These are phyloP conservation scores for Drosophila dunni DNA, from an alignment of 1,140 invertebrate species.

Conservation along the genomic window DNA sequence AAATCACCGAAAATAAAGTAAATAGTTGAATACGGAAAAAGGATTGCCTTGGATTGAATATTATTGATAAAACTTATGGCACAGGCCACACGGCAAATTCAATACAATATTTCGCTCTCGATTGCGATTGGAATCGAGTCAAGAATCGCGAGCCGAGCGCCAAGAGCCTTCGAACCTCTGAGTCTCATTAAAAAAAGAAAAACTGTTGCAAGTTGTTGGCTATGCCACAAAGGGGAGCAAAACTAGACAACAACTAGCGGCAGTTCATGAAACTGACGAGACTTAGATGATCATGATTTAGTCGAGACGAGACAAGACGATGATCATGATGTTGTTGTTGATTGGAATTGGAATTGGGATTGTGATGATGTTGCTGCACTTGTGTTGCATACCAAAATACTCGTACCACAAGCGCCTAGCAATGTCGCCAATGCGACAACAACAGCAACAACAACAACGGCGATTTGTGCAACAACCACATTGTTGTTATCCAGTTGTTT, in stretches of 20 bases:
- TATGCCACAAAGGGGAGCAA: constrained; percentile 48
- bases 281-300: constrained; percentile 67
- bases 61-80: constrained; percentile 82
- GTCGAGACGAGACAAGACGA: constrained; percentile 34
- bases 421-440: constrained; percentile 65
- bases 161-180: not conserved
- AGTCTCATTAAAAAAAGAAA: constrained; percentile 36
- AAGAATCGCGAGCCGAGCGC: not conserved
- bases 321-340: constrained; percentile 51
- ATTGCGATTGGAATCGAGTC: not conserved
- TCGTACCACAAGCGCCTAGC: constrained; percentile 62
- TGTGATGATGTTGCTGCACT: constrained; percentile 68
- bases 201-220: constrained; percentile 34
- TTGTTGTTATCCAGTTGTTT: constrained; percentile 58
- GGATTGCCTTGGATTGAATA: constrained; percentile 74
- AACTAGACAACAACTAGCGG: constrained; percentile 15
- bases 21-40: constrained; percentile 27
- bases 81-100: constrained; percentile 33
- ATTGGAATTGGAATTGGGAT: constrained; percentile 38
- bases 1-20: constrained; percentile 53
- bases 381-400: constrained; percentile 78
- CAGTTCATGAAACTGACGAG: constrained; percentile 54
- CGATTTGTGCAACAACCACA: constrained; percentile 44
- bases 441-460: constrained; percentile 35
- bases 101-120: constrained; percentile 34